These are phyloP conservation scores for Neocloeon triangulifer DNA, from an alignment of 1,140 invertebrate genomes.

Conservation along the genomic window DNA sequence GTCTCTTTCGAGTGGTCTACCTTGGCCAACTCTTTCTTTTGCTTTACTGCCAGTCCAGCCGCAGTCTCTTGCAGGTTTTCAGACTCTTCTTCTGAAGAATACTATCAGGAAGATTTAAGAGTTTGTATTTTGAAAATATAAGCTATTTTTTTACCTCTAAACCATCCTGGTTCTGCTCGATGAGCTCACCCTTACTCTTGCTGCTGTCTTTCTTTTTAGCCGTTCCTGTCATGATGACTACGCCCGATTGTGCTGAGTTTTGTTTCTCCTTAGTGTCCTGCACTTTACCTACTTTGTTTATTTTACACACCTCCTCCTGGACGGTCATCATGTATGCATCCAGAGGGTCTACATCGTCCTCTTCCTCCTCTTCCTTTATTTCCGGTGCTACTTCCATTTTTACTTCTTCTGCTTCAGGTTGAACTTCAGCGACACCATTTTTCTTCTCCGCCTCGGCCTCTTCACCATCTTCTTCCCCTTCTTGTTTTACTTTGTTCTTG, in stretches of 20 bases:
- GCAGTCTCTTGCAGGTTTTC: constrained; percentile 86
- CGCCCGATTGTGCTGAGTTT: constrained; percentile 17
- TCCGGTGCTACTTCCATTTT: too few relatives aligned
- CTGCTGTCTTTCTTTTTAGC: constrained; percentile 66
- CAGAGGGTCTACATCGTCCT: constrained; percentile 77
- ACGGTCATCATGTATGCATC: constrained; percentile 91
- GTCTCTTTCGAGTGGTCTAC: constrained; percentile 64
- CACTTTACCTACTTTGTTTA: constrained; percentile 44
- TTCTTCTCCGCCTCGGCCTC: constrained; percentile 19
- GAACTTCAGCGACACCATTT: constrained; percentile 16
- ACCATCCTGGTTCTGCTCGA: constrained; percentile 93
- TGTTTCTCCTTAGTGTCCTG: constrained; percentile 13
- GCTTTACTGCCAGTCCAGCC: constrained; percentile 65
- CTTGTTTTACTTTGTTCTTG: constrained; percentile 24
- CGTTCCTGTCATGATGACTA: constrained; percentile 72
- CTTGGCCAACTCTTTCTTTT: constrained; percentile 73
- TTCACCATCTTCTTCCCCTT: constrained; percentile 20
- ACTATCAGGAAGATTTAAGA: constrained; percentile 22
- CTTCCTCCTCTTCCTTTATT: constrained; percentile 20
- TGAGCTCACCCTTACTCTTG: constrained; percentile 70
- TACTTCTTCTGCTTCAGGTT: constrained; percentile 12
- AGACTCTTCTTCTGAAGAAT: constrained; percentile 90
- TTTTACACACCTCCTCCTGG: constrained; percentile 74
- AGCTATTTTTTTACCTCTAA: constrained; percentile 43
- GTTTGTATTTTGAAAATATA: not conserved